Base-by-base conservation (phyloP, 2,113 vertebrate genomes). In the Cyprinus carpio region DNA sequence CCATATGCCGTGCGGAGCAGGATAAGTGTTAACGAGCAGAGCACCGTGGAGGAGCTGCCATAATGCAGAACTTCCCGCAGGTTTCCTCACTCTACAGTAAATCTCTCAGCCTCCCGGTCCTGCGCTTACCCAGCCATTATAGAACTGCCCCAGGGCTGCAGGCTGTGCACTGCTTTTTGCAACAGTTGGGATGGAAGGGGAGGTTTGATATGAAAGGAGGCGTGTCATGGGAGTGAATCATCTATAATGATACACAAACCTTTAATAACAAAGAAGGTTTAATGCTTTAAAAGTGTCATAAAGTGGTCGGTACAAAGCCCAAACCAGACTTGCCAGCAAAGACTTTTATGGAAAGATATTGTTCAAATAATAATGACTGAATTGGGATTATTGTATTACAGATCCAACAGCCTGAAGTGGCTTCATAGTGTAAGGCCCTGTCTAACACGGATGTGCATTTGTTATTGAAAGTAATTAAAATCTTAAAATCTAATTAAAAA, bases 401-500 rank as follows among this genome's bases (percentile, higher is more conserved):
- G 49, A 51, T 72, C 81, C 25, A 69, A 85, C 84, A 72, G 65
- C 62, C 65, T 71, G 60, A 51, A 67, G 34, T 43, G 65, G 84
- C 51, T 74, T 75, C 54, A 34, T 9, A 77, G 74, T 9, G 46
- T 64, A 51, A 31, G 11, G 58, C 27, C 62, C 54, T 23, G 58
- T 75, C 81, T 64, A 87, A 80, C 62, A 74, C 23, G 27, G 65
- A 62, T 62, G 67, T 74, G 27, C 46, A 2, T 13, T 83, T 51
- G 62, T 92, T 90, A 92, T 92, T 93, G 87, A 86, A 87, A 89
- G 89, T 93, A 89, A 92, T 94, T 94, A 92, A 93, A 85, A 93
- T 93, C 93, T 91, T 93, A 93, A 93, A 93, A 94, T 94, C 93
- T 93, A 92, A 94, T 93, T 93, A 92, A 93, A 93, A 93, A 93